Percentiles rank a stretch among this genome's conserved stretches.
These are phyloP conservation scores for Mimumesa dahlbomi DNA, from an alignment of 2,888 invertebrate species.

Conservation along the genomic window DNA sequence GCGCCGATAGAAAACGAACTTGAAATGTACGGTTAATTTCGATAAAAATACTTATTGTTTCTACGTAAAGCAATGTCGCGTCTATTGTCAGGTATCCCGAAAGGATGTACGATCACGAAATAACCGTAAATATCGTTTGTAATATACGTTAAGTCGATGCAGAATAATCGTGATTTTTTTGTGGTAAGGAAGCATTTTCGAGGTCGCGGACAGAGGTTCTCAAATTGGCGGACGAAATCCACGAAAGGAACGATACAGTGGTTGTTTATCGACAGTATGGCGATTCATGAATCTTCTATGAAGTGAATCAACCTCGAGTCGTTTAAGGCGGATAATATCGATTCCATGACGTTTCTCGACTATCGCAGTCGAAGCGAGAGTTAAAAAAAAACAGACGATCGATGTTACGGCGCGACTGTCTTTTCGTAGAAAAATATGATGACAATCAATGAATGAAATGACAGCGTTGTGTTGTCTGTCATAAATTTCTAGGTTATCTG, in stretches of 20 bases:
- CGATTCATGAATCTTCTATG: not conserved
- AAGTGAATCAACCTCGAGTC: too few species aligned
- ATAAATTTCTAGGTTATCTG: constrained; percentile 17
- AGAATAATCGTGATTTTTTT: too few species aligned
- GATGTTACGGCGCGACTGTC: constrained; percentile 25
- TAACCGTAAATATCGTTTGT: too few species aligned
- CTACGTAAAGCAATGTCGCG: not conserved
- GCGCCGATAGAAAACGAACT: constrained; percentile 8
- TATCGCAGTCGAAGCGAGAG: too few species aligned
- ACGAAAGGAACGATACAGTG: constrained; percentile 19
- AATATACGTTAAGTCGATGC: too few species aligned
- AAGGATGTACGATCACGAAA: too few species aligned
- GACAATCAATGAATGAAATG: constrained; percentile 29
- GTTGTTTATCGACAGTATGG: constrained; percentile 6
- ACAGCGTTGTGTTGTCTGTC: constrained; percentile 14
- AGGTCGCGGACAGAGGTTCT: constrained; percentile 72
- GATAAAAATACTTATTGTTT: not conserved
- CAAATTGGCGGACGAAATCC: constrained; percentile 41
- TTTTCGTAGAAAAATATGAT: constrained; percentile 26
- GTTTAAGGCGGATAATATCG: not conserved
- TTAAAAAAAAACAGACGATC: constrained; percentile 7
- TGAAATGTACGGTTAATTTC: not conserved
- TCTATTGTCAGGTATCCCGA: too few species aligned
- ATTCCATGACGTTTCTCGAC: too few species aligned
- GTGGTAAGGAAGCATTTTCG: constrained; percentile 74